Percentiles rank a stretch among this genome's conserved stretches.
Evolutionary conservation across 2,888 invertebrate species (phyloP).

Genomic region (Laspeyria flexula): DNA sequence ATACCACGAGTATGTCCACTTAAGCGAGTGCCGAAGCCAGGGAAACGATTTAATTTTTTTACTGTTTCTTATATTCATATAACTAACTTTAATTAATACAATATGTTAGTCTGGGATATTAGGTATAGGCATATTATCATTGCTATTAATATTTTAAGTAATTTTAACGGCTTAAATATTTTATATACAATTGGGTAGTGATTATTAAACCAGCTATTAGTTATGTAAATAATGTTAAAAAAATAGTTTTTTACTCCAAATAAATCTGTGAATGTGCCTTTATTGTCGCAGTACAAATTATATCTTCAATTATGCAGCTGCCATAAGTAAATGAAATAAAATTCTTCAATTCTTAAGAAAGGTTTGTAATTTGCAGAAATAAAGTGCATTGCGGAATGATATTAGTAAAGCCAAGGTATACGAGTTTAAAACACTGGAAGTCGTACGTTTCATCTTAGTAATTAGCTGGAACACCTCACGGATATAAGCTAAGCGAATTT

Average conservation of each 20-base stretch:
- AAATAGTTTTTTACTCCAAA: no score
- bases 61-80: no score
- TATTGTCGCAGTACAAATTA: constrained; percentile 1
- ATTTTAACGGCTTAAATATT: no score
- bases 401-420: constrained; percentile 12
- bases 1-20: no score
- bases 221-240: background rate
- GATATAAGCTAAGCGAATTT: constrained; percentile 24
- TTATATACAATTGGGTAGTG: no score
- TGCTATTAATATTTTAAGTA: no score
- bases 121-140: no score
- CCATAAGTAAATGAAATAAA: background rate
- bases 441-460: constrained; percentile 20
- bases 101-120: no score
- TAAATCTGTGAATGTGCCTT: constrained; percentile 2
- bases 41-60: no score
- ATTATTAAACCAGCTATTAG: no score
- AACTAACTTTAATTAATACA: no score
- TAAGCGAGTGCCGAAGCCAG: no score
- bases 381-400: background rate
- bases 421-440: constrained; percentile 5
- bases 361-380: background rate
- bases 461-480: constrained; percentile 32
- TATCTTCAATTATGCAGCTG: background rate
- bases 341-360: background rate